Conservation (phyloP, 2,113 vertebrate species). For the Leucoraja erinaceus region DNA sequence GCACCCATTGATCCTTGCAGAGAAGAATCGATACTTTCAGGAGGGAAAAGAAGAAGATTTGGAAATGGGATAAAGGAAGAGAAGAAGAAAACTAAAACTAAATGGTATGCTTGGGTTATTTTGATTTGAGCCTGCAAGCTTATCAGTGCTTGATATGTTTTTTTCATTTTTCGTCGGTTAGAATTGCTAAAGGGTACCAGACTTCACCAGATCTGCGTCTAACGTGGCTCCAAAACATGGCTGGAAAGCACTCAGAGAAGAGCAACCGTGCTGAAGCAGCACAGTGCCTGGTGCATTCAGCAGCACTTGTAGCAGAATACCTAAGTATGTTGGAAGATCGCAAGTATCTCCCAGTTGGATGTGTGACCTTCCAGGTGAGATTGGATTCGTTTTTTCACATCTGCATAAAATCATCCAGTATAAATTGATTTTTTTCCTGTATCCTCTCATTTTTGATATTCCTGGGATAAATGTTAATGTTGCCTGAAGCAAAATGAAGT, state of each 20-base stretch:
- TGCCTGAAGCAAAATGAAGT: not conserved
- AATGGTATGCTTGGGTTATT: not conserved
- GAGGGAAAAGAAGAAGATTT: not conserved
- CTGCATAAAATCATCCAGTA: not conserved
- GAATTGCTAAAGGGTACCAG: constrained; percentile 97
- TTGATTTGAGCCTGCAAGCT: not conserved
- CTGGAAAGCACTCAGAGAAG: constrained; percentile 90
- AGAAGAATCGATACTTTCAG: not conserved
- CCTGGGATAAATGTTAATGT: not conserved
- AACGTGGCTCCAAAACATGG: constrained; percentile 98
- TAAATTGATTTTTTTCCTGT: not conserved
- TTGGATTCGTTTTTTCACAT: not conserved
- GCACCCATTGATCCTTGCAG: not conserved
- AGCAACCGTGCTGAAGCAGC: constrained; percentile 92
- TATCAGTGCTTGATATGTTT: not conserved
- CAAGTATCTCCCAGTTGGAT: constrained; percentile 96
- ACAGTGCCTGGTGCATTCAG: constrained; percentile 93
- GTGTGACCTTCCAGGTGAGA: constrained; percentile 92
- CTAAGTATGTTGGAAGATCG: constrained; percentile 97
- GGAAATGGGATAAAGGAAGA: not conserved
- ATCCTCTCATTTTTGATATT: not conserved
- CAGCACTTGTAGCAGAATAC: constrained; percentile 94
- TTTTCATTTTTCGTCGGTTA: constrained; percentile 44
- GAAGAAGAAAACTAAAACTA: not conserved
- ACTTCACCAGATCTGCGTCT: constrained; percentile 89